Evolutionary conservation across 2,888 invertebrate species (phyloP), one percentile per base, ranked within the genome.

Genomic region (Ellobium chinense): DNA sequence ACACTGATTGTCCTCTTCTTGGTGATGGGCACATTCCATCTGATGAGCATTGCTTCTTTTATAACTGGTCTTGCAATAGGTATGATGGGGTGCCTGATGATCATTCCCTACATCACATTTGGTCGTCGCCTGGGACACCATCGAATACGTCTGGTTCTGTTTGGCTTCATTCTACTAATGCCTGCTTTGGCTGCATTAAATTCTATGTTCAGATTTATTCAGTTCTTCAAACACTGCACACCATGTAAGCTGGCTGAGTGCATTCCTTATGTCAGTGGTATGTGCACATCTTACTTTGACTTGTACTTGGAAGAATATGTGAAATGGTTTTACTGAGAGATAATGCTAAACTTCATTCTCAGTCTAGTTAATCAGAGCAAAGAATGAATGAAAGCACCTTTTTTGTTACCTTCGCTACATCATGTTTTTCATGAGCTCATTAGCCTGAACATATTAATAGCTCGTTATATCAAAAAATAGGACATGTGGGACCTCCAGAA

Each of bases 81-180:
- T 1, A 74, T 85, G 18, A 76, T 89, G 0, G 82, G 82, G 69
- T 87, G 88, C 2, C 36, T 89, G n/a, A 66, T 88, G 14, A 65
- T 90, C 27, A 78, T 91, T 37, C 90, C 91, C 0, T 90, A 88
- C 81, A 85, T 91, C n/a, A 87, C 88, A 4, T 88, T 89, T 60
- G 86, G 87, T 7, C 81, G 78, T 31, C 84, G 86, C 78, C 82
- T 87, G n/a, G 73, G 77, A 7, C 65, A 73, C 24, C 75, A 82
- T 14, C 82, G 88, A 34, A n/a, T 85, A 7, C 29, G 86, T 4
- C 80, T 89, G 0, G 69, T 88, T 7, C 65, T 80, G 9, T 24
- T 83, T n/a, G 80, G 85, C 9, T 66, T 83, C 36, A 80, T 82
- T 21, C 24, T 78, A 0, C 37, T 70, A 1, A 18, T 46, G 7